Percentiles rank a stretch among this genome's conserved stretches.
These are phyloP conservation scores for Aplysina aerophoba DNA, from an alignment of 37 sponge, comb jelly and placozoan genomes.

Conservation along the genomic window DNA sequence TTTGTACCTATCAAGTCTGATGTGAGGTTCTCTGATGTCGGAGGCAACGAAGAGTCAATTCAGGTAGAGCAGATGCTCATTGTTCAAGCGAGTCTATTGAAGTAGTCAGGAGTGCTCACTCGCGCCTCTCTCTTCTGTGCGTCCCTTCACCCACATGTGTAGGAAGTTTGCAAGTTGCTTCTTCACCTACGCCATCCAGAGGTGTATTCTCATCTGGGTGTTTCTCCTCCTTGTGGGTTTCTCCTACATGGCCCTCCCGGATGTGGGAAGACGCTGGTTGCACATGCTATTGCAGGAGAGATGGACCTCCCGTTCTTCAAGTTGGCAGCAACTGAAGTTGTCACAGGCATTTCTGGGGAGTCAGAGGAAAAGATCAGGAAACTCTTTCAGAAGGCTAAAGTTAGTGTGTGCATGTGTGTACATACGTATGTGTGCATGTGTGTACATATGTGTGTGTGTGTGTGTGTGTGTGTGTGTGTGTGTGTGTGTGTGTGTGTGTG, in stretches of 20 bases:
- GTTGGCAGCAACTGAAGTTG: conserved; percentile 93
- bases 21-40: conserved; percentile 63
- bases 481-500: too few relatives aligned
- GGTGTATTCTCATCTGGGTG: conserved; percentile 79
- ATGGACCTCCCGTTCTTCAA: conserved; percentile 83
- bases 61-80: conserved; percentile 5
- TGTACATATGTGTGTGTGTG: too few relatives aligned
- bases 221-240: conserved; percentile 84
- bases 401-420: not conserved
- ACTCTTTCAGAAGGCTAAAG: conserved; percentile 81
- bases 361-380: conserved; percentile 88
- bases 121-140: not conserved
- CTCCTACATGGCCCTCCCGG: conserved; percentile 99
- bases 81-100: not conserved
- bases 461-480: too few relatives aligned
- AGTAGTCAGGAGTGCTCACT: not conserved
- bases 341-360: conserved; percentile 97
- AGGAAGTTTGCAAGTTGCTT: conserved; percentile 81
- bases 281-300: conserved; percentile 97
- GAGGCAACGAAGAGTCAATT: conserved; percentile 55
- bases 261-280: conserved; percentile 97
- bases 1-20: conserved; percentile 51
- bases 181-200: conserved; percentile 88
- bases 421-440: too few relatives aligned
- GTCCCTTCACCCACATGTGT: not conserved